Conservation (phyloP, 2,888 invertebrate species). For the Tuta absoluta region DNA sequence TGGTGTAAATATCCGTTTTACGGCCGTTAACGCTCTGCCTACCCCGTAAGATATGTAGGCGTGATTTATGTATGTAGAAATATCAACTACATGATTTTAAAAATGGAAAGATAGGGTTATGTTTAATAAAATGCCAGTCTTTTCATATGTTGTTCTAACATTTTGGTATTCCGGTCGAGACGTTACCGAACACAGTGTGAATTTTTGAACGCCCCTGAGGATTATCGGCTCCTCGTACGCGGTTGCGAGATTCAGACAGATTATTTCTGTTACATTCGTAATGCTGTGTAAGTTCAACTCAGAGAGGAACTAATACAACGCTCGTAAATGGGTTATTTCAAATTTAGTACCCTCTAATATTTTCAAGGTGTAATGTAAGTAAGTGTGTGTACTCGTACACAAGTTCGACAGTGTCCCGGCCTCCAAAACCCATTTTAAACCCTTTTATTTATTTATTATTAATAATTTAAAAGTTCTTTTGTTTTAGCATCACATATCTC, state of each 20-base stretch:
- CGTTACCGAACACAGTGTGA: slow-evolving; percentile 30
- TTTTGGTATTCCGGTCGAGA: slow-evolving; percentile 31
- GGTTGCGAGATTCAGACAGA: slow-evolving; percentile 25
- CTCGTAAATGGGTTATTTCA: neutral
- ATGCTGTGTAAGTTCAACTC: neutral
- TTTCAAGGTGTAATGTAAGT: too few species aligned
- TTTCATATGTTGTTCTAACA: slow-evolving; percentile 12
- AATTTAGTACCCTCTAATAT: too few species aligned
- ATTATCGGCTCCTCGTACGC: slow-evolving; percentile 25
- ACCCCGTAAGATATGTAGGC: too few species aligned
- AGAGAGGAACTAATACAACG: neutral
- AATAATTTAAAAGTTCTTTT: too few species aligned
- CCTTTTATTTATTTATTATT: too few species aligned
- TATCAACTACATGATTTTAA: neutral
- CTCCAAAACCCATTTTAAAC: too few species aligned
- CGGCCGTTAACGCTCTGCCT: too few species aligned
- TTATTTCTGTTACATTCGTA: slow-evolving; percentile 24
- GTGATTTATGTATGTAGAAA: neutral
- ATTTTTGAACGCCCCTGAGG: slow-evolving; percentile 34
- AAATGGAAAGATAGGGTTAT: slow-evolving; percentile 9
- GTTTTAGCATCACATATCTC: too few species aligned
- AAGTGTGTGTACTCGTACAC: too few species aligned
- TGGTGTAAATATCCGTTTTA: too few species aligned
- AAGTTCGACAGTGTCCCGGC: too few species aligned
- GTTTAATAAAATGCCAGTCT: slow-evolving; percentile 17